Conservation (phyloP, 2,888 invertebrate genomes). For the Neoascia interrupta region DNA sequence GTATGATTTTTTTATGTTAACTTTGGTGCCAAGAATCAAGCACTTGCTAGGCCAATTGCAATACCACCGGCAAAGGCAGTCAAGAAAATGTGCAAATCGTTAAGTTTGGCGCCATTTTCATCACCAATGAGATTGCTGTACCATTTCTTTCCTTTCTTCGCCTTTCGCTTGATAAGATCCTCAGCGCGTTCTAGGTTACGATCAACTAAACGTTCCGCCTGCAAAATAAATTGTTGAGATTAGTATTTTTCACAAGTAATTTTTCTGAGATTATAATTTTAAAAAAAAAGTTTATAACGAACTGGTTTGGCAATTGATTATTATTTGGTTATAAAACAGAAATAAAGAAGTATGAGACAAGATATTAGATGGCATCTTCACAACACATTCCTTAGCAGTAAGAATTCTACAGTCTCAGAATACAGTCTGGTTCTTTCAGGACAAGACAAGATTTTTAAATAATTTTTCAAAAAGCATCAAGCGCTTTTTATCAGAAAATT, state of each 20-base stretch:
- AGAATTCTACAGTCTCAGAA: no score
- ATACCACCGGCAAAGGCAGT: constrained; percentile 90
- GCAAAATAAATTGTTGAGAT: constrained; percentile 63
- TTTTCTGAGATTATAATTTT: no score
- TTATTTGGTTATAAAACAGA: no score
- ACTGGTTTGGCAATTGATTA: no score
- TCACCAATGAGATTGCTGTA: constrained; percentile 85
- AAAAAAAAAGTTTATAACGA: no score
- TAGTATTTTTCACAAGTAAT: background rate
- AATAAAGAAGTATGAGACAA: no score
- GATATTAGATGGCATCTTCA: no score
- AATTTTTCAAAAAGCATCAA: no score
- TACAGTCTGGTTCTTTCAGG: no score
- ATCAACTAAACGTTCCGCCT: constrained; percentile 91
- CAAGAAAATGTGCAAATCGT: constrained; percentile 89
- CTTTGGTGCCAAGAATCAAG: constrained; percentile 71
- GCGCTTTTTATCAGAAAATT: no score
- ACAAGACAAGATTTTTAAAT: no score
- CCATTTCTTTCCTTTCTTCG: constrained; percentile 88
- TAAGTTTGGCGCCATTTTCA: constrained; percentile 83
- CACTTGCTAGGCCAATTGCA: constrained; percentile 83
- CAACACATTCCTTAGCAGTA: no score
- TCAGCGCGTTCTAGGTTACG: constrained; percentile 91
- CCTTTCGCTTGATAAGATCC: constrained; percentile 85
- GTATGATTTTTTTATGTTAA: constrained; percentile 9